These are phyloP conservation scores for Scylla paramamosain DNA, from an alignment of 1,140 invertebrate genomes.

Conservation along the genomic window DNA sequence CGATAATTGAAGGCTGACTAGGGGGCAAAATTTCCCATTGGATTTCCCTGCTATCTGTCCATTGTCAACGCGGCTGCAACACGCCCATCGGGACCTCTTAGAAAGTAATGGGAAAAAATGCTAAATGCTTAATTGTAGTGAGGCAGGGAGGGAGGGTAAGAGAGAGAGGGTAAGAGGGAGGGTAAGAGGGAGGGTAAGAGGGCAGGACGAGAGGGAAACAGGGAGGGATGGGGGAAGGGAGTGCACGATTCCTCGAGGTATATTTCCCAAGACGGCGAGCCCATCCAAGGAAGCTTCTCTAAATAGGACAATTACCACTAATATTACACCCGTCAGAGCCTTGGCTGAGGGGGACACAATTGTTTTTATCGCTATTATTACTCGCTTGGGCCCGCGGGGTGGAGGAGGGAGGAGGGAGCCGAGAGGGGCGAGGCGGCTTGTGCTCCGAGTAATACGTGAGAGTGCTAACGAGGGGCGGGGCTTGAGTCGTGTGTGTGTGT, in stretches of 20 bases:
- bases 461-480: background rate
- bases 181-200: background rate
- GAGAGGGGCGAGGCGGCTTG: background rate
- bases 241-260: background rate
- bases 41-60: conserved; percentile 67
- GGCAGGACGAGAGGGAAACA: background rate
- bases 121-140: conserved; percentile 66
- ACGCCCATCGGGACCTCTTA: conserved; percentile 61
- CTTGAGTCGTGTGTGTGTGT: background rate
- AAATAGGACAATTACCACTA: conserved; percentile 58
- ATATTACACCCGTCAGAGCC: conserved; percentile 33
- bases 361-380: conserved; percentile 38
- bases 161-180: background rate
- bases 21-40: conserved; percentile 58
- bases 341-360: background rate
- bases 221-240: background rate
- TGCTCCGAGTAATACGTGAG: background rate
- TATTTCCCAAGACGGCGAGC: conserved; percentile 50
- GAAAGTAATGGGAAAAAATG: conserved; percentile 69
- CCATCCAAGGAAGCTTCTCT: conserved; percentile 41
- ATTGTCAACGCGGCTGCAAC: conserved; percentile 64
- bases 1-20: conserved; percentile 1
- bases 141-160: background rate
- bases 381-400: background rate
- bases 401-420: background rate